Base-by-base conservation (phyloP, 2,888 invertebrate genomes). In the Himalopsyche tibetana region DNA sequence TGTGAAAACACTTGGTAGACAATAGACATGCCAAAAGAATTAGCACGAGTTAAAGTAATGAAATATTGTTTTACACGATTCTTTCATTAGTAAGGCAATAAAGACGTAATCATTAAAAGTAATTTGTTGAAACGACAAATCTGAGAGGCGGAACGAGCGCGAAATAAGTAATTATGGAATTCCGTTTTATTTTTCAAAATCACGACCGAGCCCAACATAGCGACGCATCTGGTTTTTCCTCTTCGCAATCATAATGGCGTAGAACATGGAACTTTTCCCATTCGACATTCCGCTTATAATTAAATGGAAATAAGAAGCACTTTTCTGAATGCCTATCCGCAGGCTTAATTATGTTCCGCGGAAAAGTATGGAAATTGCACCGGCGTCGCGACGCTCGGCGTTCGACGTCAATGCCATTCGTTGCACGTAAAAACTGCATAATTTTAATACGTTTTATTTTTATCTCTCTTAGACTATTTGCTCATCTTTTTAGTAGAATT, bases 101-200 rank as follows among this genome's bases (percentile, higher is more conserved):
- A 15, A 12, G 36, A 74, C 74, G 11, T 74, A 74, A 74, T 74
- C 74, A 74, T 74, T 74, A 74, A 74, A 74, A 74, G 74, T 38
- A 36, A 74, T 74, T 74, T 36, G 74, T 74, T 38, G 28, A 74
- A 74, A 36, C 74, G 28, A 36, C 80, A 80, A 80, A 80, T 28
- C 45, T 42, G 51, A 19, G 17, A 63, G 81, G 83, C 85, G 79
- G 19, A 79, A 80, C 74, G 83, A 63, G 74, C 80, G 63, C 55
- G 79, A 86, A 86, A 86, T 86, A 86, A 83, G 85, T 74, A 86
- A 86, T 86, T 86, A 86, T 80, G 83, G 55, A 83, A 83, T 86
- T 82, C 85, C 83, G 56, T 55, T 82, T 82, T 51, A 84, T 84
- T 84, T 84, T 84, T 84, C 84, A 63, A 74, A 74, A 74, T 74